Evolutionary conservation across 2,797 vertebrate genomes (phyloP).

Genomic region (Cyprinodon diabolis): DNA sequence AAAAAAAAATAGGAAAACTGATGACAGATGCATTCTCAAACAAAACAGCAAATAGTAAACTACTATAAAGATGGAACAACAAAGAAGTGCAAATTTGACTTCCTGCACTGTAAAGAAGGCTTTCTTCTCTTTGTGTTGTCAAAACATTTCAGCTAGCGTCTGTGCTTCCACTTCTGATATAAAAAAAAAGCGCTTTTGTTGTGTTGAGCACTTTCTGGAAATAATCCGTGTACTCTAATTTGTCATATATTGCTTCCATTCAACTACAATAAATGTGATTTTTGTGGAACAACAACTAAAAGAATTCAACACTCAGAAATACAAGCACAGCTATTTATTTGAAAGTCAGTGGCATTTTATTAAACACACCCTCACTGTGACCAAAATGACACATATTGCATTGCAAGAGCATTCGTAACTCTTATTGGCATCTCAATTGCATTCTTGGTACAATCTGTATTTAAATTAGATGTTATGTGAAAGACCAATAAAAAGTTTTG

Average conservation of each 20-base stretch:
- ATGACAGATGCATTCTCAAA: neutral
- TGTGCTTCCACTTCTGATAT: constrained; percentile 8
- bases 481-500: neutral
- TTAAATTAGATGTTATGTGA: neutral
- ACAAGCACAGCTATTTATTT: neutral
- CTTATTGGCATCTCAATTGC: neutral
- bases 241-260: neutral
- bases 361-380: neutral
- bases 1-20: neutral
- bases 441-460: neutral
- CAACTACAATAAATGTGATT: neutral
- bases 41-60: neutral
- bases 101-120: neutral
- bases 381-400: neutral
- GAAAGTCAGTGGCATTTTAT: neutral
- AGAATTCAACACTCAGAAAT: neutral
- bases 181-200: constrained; percentile 4
- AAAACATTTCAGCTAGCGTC: constrained; percentile 8
- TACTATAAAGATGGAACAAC: neutral
- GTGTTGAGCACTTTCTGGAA: constrained; percentile 5
- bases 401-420: neutral
- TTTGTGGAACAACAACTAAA: neutral
- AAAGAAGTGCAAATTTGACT: neutral
- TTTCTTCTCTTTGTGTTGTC: neutral
- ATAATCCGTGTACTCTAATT: neutral